phyloP scores from a whole-genome alignment of 2,797 vertebrate genomes.

The Danio kyathit region DNA sequence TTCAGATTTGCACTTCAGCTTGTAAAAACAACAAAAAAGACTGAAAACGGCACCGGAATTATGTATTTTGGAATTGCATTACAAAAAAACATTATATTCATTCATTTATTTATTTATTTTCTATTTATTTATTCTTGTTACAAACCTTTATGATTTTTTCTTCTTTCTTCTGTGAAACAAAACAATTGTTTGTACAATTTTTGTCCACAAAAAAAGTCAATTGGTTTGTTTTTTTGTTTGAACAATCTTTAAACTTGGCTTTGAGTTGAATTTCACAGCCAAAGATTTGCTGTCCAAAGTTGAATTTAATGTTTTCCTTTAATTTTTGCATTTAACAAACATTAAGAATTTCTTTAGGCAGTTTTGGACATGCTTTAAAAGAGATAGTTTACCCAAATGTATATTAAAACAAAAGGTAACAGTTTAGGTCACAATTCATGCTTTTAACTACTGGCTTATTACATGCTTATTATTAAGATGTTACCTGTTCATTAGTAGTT shows the following conservation, averaged over 20 bases:
- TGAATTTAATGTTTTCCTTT: neutral
- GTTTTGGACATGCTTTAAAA: conserved; percentile 39
- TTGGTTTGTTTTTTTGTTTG: neutral
- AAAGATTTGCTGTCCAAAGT: neutral
- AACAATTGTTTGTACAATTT: neutral
- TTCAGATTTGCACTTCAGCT: neutral
- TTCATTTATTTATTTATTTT: neutral
- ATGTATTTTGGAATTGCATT: too few species aligned
- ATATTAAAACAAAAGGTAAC: too few species aligned
- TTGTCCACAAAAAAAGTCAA: neutral
- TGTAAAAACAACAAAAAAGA: neutral
- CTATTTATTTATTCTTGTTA: neutral
- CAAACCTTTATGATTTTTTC: neutral
- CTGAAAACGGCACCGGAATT: too few species aligned
- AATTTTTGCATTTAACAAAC: neutral
- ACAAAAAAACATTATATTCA: neutral
- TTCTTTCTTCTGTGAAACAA: neutral
- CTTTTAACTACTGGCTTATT: too few species aligned
- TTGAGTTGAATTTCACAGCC: neutral
- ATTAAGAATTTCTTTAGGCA: conserved; percentile 30
- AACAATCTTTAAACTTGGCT: neutral
- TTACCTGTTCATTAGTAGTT: too few species aligned
- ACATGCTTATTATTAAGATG: too few species aligned
- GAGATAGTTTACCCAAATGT: too few species aligned
- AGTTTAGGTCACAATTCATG: too few species aligned